Evolutionary conservation across 2,797 vertebrate genomes (phyloP).

Genomic region (Phoebastria nigripes): DNA sequence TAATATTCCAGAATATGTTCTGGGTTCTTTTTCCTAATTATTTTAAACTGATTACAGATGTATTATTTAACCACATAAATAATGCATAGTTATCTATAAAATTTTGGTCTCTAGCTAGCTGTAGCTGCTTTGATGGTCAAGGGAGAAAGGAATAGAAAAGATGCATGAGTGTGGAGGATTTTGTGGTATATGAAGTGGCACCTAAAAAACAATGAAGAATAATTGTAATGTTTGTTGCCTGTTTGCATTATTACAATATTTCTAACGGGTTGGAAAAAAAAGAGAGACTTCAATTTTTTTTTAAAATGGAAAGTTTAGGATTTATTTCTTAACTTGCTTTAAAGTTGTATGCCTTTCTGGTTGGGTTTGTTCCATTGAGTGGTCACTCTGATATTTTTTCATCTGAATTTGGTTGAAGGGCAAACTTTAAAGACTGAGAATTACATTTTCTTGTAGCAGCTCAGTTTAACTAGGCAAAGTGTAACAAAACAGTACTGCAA

Average conservation of each 20-base stretch:
- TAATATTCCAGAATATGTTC: not conserved
- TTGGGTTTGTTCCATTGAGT: not conserved
- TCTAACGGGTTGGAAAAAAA: not conserved
- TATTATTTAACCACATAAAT: not conserved
- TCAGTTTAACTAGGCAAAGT: not conserved
- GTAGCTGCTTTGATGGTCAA: not conserved
- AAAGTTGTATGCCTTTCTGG: not conserved
- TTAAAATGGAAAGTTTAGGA: not conserved
- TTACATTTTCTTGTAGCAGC: not conserved
- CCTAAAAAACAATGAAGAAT: not conserved
- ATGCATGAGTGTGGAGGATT: not conserved
- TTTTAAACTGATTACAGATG: not conserved
- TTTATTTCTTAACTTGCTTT: not conserved
- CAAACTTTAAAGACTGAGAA: not conserved
- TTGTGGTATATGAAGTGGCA: not conserved
- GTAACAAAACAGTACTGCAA: not conserved
- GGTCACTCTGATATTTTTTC: not conserved
- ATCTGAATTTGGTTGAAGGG: not conserved
- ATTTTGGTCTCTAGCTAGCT: not conserved
- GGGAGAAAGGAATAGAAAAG: not conserved
- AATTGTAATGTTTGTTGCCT: not conserved
- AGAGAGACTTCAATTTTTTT: not conserved
- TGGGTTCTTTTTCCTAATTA: not conserved
- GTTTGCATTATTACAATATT: not conserved
- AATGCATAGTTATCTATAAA: not conserved